Evolutionary conservation across 2,113 vertebrate species (phyloP), one percentile per base, ranked within the genome.

Genomic region (Eupsittula cactorum): DNA sequence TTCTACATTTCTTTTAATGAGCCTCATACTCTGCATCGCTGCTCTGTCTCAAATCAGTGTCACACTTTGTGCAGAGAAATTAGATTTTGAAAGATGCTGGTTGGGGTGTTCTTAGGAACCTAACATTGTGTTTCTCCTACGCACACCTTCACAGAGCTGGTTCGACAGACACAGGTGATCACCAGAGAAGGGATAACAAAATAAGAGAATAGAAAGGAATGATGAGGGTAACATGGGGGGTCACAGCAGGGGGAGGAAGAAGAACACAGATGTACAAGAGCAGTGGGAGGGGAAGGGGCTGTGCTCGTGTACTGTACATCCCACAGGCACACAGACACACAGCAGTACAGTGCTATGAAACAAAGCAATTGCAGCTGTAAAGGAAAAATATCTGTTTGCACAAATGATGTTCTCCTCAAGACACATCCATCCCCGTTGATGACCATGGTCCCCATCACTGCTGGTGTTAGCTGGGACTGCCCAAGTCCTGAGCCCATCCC

Each of bases 271-370:
- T 21, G 28, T 19, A 23, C 0, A 2, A 18, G 67, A 69, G 67
- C 0, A 1, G 13, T 28, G 46, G 62, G 65, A 79, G 74, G 83
- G 0, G 2, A 77, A 73, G 74, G 21, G 39, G 23, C 59, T 1
- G 52, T 81, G 90, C 33, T 90, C 0, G 1, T 96, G 92, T 92
- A 87, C 90, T 96, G 95, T 86, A 86, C 87, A 76, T 87, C 85
- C 74, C 7, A 1, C 83, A 64, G 91, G 7, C 87, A 83, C 52
- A 5, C 37, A 37, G 71, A 24, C 71, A 69, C 46, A 20, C 67
- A 63, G 41, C 65, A 76, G 44, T 33, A 28, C 65, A 11, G 76
- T 2, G 53, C 62, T n/a, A 0, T 1, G 63, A 24, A 52, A 64
- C 62, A 89, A 71, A 55, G 62, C 47, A 35, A 52, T 1, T 9